Evolutionary conservation across 1,140 invertebrate genomes (phyloP), one percentile per base, ranked within the genome.

Genomic region (Bombus consobrinus): DNA sequence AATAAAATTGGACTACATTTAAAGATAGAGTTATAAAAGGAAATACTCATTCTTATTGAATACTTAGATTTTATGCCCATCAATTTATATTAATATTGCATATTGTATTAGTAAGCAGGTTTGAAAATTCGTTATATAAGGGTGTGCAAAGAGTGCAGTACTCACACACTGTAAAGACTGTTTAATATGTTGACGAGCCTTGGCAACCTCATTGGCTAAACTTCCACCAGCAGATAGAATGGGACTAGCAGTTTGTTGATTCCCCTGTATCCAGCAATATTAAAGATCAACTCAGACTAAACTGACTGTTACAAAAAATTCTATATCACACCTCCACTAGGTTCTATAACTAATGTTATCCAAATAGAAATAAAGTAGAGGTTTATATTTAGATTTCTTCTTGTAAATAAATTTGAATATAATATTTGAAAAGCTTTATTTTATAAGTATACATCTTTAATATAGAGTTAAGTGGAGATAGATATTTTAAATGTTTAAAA

Each of bases 91-190:
- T 86, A 83, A 87, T 43, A 66, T 76, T 15, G 39, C 43, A 88
- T 37, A 64, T 82, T 74, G 78, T 57, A 89, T 91, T 91, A 89
- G 88, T 93, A 89, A 91, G 85, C 86, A 82, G 81, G 76, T 83
- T 64, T 89, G 34, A 89, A 90, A 87, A 88, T 86, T 62, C 74
- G 80, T 83, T 85, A 86, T 53, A 47, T 85, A 88, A 85, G 74
- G 53, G 86, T 90, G 85, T 89, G 84, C 83, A 88, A 92, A 89
- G 87, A 92, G 87, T 89, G 86, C 90, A 93, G 92, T 95, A 96
- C 95, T 96, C 94, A 96, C 96, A 95, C 95, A 95, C 93, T 96
- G 94, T 92, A 96, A 95, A 92, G 95, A 96, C 85, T 95, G 93
- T 95, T 96, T 95, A 94, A 96, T 96, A 92, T 96, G 95, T 92